phyloP scores from a whole-genome alignment of 2,113 vertebrate species.

The Eulemur macaco region DNA sequence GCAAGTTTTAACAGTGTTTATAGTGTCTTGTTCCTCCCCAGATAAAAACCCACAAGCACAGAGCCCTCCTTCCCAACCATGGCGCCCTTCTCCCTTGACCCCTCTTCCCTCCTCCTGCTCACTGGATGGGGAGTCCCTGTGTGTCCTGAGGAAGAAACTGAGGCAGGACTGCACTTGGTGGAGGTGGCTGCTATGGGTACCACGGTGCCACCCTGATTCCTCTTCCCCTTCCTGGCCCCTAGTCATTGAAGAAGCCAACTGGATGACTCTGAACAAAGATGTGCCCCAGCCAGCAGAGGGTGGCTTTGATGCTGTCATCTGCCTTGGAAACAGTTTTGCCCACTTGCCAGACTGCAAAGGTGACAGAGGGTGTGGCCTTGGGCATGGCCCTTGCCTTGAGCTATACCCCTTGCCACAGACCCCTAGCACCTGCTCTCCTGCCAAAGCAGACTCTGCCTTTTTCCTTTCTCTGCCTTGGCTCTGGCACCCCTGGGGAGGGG shows the following conservation, averaged over 20 bases:
- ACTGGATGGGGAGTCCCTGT: background rate
- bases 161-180: background rate
- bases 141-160: background rate
- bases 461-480: background rate
- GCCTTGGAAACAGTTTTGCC: constrained; percentile 97
- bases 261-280: constrained; percentile 92
- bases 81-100: background rate
- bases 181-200: too few species aligned
- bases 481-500: background rate
- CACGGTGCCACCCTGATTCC: background rate
- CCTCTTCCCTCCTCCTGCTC: background rate
- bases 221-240: background rate
- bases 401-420: background rate
- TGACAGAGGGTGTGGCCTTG: constrained; percentile 71
- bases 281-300: constrained; percentile 89
- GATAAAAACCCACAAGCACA: background rate
- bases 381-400: background rate
- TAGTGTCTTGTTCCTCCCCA: background rate
- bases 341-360: constrained; percentile 99
- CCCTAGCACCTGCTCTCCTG: background rate
- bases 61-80: background rate
- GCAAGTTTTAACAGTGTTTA: background rate
- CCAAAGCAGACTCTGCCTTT: background rate
- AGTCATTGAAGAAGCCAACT: constrained; percentile 99
- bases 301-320: constrained; percentile 96